These are phyloP conservation scores for Hippocampus abdominalis DNA, from an alignment of 2,113 vertebrate species.

Conservation along the genomic window DNA sequence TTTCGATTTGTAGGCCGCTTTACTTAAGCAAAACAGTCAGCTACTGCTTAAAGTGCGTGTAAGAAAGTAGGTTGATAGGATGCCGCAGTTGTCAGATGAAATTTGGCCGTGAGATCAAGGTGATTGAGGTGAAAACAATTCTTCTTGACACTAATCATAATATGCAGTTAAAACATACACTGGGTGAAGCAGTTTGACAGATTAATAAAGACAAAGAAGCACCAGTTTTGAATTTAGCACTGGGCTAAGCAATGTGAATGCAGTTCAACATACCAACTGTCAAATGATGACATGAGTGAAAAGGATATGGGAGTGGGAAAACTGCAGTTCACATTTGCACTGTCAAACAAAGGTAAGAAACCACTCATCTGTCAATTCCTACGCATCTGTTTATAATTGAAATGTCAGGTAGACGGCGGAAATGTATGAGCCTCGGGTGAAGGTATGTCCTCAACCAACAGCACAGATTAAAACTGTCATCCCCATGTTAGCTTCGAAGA, in stretches of 20 bases:
- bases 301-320: neutral
- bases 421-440: constrained; percentile 17
- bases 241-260: neutral
- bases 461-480: constrained; percentile 56
- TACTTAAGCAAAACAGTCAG: no score
- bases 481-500: constrained; percentile 27
- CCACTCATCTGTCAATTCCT: constrained; percentile 27
- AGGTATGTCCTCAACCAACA: constrained; percentile 34
- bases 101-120: neutral
- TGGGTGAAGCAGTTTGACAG: neutral
- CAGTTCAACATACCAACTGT: constrained; percentile 7
- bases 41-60: no score
- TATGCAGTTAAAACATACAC: neutral
- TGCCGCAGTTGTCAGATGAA: neutral
- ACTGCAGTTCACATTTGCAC: constrained; percentile 20
- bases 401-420: constrained; percentile 48
- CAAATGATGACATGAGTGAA: constrained; percentile 12
- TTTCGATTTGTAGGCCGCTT: no score
- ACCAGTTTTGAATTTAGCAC: neutral
- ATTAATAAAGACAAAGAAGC: neutral
- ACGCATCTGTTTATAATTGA: constrained; percentile 45
- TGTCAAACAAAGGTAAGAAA: constrained; percentile 4
- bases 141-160: neutral
- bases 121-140: neutral
- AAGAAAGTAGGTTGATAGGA: no score